Evolutionary conservation across 1,140 invertebrate genomes (phyloP), one percentile per base, ranked within the genome.

Genomic region (Aphelenchoides fujianensis): DNA sequence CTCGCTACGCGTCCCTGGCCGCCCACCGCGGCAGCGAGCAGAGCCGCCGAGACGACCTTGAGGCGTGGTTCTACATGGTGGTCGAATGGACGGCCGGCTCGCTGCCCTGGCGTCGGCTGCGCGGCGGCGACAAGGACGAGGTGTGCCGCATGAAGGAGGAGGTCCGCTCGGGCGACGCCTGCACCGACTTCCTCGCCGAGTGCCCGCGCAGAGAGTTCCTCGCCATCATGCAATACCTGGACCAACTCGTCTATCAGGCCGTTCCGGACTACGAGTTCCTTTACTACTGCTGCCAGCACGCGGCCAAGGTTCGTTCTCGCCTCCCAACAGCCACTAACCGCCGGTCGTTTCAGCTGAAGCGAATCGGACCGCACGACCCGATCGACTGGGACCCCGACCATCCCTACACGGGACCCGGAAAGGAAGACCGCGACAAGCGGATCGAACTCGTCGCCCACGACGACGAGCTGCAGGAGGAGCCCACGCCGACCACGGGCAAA

Each of bases 211-310:
- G 31, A 28, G 34, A 71, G 30, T 71, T 71, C 3, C 27, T 28
- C 1, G 54, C 30, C 3, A 71, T 71, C 34, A 55, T 71, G 71
- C 36, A 73, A 23, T 57, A 71, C 27, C 3, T 71, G 1, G 70
- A 71, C n/a, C 19, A 27, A 2, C 27, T 71, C 9, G 27, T n/a
- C 19, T 71, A 71, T 53, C 66, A 70, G 19, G 31, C 32, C 32
- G 37, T 71, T 19, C 69, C 69, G n/a, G 68, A 71, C 67, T 71
- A 71, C 12, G 68, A 70, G 30, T n/a, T n/a, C n/a, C n/a, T n/a
- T n/a, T n/a, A n/a, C n/a, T n/a, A n/a, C n/a, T n/a, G n/a, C n/a
- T n/a, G n/a, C n/a, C n/a, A n/a, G n/a, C n/a, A n/a, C n/a, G n/a
- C n/a, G n/a, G n/a, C n/a, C n/a, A n/a, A n/a, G n/a, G n/a, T n/a